Evolutionary conservation across 2,797 vertebrate species (phyloP), one percentile per base, ranked within the genome.

Genomic region (Crenuchus spilurus): DNA sequence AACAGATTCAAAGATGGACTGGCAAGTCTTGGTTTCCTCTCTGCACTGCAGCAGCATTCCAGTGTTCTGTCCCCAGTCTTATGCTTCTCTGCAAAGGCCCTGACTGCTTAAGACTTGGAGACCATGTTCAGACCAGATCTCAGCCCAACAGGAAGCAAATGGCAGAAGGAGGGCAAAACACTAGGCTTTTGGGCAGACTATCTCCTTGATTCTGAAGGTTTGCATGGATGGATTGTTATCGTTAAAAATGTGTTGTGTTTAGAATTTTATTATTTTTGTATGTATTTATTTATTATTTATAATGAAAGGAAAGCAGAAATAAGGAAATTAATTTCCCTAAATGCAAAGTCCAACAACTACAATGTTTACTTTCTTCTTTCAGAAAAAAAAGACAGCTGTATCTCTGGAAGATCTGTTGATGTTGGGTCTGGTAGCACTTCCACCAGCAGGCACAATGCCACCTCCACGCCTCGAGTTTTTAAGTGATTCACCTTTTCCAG

Each of bases 1-100:
- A 26, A 24, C 42, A 63, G 61, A 14, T 63, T 63, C 61, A 30
- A 30, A n/a, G 39, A 63, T 6, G 61, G 61, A 44, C 30, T 30
- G 6, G 54, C 44, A 31, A 48, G 5, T 26, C 30, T 20, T 6
- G 30, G n/a, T n/a, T 65, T 65, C 16, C 31, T 11, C 44, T 31
- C 11, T 8, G 48, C 30, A 2, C 37, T 66, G 44, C 20, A 66
- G 13, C 20, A 67, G 64, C 46, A 52, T 67, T 46, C 64, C 33
- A 42, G 44, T 24, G 35, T 28, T 11, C 14, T 62, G 13, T 33
- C 14, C 6, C 33, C 64, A 4, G n/a, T 67, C 5, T 33, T 67
- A 30, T 67, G 64, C 31, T 67, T 51, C 33, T 42, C 64, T 24
- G 31, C 48, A 28, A 35, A 4, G n/a, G 49, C 49, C 28, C n/a